Conservation (phyloP, 2,888 invertebrate species). For the Agrochola lota region DNA sequence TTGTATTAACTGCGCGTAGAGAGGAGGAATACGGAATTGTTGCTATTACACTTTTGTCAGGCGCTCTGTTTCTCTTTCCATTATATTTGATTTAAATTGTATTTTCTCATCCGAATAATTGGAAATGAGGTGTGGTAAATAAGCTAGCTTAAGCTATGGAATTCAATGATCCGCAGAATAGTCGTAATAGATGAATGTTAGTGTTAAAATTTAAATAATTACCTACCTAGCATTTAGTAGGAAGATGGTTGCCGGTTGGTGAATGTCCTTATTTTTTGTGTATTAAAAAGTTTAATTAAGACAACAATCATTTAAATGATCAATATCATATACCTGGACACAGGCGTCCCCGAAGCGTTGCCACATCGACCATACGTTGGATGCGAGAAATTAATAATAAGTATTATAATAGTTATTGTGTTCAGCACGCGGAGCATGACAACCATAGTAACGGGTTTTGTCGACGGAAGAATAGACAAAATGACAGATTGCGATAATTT, state of each 20-base stretch:
- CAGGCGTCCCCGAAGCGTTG: not conserved
- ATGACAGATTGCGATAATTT: too few relatives aligned
- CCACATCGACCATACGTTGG: not conserved
- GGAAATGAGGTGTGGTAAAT: not conserved
- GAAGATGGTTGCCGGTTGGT: too few relatives aligned
- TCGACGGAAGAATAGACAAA: too few relatives aligned
- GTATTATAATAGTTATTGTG: too few relatives aligned
- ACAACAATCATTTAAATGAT: not conserved
- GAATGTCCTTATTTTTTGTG: too few relatives aligned
- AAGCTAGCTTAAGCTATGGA: not conserved
- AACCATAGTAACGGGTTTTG: too few relatives aligned
- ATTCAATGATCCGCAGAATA: not conserved
- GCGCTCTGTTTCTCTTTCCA: slow-evolving; percentile 22
- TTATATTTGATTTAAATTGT: not conserved
- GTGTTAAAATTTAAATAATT: not conserved
- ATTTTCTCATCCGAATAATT: not conserved
- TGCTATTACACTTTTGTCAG: slow-evolving; percentile 53
- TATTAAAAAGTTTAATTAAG: not conserved
- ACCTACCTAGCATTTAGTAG: not conserved
- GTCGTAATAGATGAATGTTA: not conserved
- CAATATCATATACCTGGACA: not conserved
- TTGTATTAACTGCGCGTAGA: slow-evolving; percentile 49
- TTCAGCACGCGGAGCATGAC: too few relatives aligned
- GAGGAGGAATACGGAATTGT: slow-evolving; percentile 38
- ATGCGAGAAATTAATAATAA: too few relatives aligned